These are phyloP conservation scores for Cataglyphis livida DNA, from an alignment of 2,888 invertebrate genomes.

Conservation along the genomic window DNA sequence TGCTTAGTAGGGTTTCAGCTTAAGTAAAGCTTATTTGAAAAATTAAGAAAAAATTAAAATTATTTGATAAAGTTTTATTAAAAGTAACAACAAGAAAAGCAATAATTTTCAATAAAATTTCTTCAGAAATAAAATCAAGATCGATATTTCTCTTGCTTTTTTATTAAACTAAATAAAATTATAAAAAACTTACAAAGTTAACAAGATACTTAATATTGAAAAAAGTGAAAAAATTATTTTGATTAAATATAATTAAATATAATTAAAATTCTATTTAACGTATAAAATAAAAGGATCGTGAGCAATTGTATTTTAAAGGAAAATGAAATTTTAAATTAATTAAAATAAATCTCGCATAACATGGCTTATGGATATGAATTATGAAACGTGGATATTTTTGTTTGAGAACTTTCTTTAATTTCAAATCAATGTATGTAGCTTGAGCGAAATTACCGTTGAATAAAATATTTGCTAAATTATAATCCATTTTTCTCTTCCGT, in stretches of 20 bases:
- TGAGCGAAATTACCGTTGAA: background rate
- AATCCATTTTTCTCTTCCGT: background rate
- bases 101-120: background rate
- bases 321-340: slow-evolving; percentile 9
- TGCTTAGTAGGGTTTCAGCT: background rate
- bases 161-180: background rate
- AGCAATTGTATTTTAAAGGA: background rate
- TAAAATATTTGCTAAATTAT: slow-evolving; percentile 11
- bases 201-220: background rate
- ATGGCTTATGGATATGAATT: background rate
- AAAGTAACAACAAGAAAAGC: background rate
- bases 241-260: background rate
- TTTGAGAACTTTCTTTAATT: background rate
- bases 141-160: background rate
- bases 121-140: background rate
- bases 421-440: background rate
- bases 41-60: background rate
- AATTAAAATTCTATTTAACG: background rate
- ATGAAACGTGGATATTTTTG: background rate
- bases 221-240: background rate
- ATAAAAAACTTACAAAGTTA: background rate
- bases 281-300: background rate
- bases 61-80: slow-evolving; percentile 5
- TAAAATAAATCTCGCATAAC: background rate
- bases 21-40: background rate